A percentile compares a stretch with the other conserved stretches of the same genome.
These are phyloP conservation scores for Malthinus seriepunctatus DNA, from an alignment of 2,888 invertebrate genomes.

Conservation along the genomic window DNA sequence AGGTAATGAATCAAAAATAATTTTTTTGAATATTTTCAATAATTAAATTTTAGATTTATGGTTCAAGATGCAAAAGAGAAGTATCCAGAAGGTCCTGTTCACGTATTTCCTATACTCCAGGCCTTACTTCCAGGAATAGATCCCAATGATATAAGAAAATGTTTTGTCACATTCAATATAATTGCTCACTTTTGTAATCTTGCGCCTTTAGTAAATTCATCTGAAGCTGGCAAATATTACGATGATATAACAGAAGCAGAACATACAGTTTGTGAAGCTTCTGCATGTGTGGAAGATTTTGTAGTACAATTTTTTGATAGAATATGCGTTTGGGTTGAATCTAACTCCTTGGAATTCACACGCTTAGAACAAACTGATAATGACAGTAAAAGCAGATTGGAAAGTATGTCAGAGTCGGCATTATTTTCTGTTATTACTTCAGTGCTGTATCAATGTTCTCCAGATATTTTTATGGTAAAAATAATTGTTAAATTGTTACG, in stretches of 20 bases:
- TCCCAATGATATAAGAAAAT: constrained; percentile 82
- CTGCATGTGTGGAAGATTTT: constrained; percentile 88
- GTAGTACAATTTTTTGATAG: constrained; percentile 83
- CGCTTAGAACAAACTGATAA: constrained; percentile 65
- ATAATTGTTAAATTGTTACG: background rate
- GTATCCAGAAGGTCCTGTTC: constrained; percentile 77
- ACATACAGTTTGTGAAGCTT: constrained; percentile 73
- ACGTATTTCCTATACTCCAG: constrained; percentile 80
- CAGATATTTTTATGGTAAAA: constrained; percentile 59
- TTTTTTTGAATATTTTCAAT: background rate
- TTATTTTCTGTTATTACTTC: constrained; percentile 69
- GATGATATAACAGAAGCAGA: constrained; percentile 79
- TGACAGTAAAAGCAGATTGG: constrained; percentile 65
- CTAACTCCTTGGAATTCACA: constrained; percentile 69
- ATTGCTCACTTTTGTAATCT: constrained; percentile 76
- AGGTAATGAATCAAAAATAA: constrained; percentile 47
- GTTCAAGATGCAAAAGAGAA: constrained; percentile 57
- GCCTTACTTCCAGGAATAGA: constrained; percentile 87
- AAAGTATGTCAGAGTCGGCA: constrained; percentile 72
- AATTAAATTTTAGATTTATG: constrained; percentile 44
- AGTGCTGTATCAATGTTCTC: constrained; percentile 74
- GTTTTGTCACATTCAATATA: constrained; percentile 76
- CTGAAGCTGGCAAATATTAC: constrained; percentile 69
- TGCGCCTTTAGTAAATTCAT: constrained; percentile 85
- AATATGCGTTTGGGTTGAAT: constrained; percentile 72